phyloP scores from a whole-genome alignment of 2,888 invertebrate species.

The Parochlus steinenii region DNA sequence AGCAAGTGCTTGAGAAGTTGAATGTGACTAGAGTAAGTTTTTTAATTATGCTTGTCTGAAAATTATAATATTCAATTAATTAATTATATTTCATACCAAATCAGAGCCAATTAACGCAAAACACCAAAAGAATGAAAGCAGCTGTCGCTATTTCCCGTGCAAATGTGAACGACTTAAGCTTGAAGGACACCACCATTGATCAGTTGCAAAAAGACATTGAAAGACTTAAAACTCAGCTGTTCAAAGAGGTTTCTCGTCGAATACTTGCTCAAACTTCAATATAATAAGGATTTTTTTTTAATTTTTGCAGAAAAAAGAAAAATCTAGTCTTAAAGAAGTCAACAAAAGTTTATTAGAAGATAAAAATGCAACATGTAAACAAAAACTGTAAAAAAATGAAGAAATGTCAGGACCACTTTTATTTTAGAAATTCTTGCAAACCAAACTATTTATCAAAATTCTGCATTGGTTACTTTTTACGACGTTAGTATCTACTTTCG shows the following conservation, averaged over 20 bases:
- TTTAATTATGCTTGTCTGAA: neutral
- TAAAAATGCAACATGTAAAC: too few relatives aligned
- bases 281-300: too few relatives aligned
- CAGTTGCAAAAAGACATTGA: constrained; percentile 2
- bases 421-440: too few relatives aligned
- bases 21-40: constrained; percentile 2
- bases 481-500: too few relatives aligned
- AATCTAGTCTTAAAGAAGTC: too few relatives aligned
- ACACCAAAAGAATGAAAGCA: constrained; percentile 10
- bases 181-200: constrained; percentile 1
- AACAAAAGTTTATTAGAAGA: too few relatives aligned
- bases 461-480: too few relatives aligned
- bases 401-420: too few relatives aligned
- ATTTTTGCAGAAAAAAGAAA: too few relatives aligned
- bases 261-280: too few relatives aligned
- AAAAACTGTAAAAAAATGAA: too few relatives aligned
- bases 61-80: neutral
- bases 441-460: too few relatives aligned
- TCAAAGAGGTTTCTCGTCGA: constrained; percentile 10
- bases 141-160: constrained; percentile 7
- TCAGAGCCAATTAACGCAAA: neutral
- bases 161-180: neutral
- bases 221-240: neutral
- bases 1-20: constrained; percentile 1
- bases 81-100: neutral